Base-by-base conservation (phyloP, 2,888 invertebrate genomes). In the Mythimna ferrago region DNA sequence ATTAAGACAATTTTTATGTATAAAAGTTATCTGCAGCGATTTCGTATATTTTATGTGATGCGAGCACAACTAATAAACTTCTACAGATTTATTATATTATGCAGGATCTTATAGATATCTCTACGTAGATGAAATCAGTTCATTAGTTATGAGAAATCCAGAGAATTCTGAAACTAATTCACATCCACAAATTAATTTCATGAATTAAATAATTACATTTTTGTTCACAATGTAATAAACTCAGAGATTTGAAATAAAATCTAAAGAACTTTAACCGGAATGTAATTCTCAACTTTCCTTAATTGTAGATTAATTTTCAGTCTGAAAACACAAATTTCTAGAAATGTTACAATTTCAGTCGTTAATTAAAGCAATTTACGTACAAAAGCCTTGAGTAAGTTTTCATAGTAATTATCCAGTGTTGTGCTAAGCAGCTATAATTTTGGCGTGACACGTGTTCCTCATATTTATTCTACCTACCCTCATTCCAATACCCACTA, bases 321-420 rank as follows among this genome's bases (percentile, higher is more conserved):
- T 65, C 32, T 64, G 21, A 48, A 71, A 75, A 32, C 16, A 66
- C 32, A 41, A 53, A 53, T 70, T 78, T 35, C 41, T 44, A 58
- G 53, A 67, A 79, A 75, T 61, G 48, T 71, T 68, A 65, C 38
- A 58, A 63, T 63, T 70, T 66, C 14, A 48, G 53, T n/a, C 66
- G 41, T 44, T 76, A 71, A 80, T 63, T 76, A 66, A 56, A 65
- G 58, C 26, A 67, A 68, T 77, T 62, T 77, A 41, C 19, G 35
- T 48, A 65, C 21, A 11, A 51, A 76, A 64, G 38, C 60, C 11
- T 53, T 54, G 48, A 70, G 54, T 32, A 32, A 57, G 21, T 61
- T 51, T 32, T 44, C 35, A 26, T 44, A 69, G 54, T 62, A 63
- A 58, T 58, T 19, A 76, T 76, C 65, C 7, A 60, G 35, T 16